Conservation (phyloP, 2,888 invertebrate species). For the Tipula helvola region DNA sequence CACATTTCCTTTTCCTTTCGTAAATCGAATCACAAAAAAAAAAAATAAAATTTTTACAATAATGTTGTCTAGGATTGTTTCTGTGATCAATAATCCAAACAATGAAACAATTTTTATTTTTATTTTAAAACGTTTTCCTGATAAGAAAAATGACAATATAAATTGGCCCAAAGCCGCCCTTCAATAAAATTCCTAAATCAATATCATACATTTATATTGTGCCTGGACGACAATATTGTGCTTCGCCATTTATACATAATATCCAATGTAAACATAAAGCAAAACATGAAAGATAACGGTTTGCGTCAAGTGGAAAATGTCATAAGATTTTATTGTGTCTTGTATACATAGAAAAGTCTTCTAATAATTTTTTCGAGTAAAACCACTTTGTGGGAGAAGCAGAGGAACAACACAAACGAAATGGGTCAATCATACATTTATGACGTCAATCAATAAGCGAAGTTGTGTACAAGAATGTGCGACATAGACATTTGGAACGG, state of each 20-base stretch:
- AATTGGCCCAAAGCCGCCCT: background rate
- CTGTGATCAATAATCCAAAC: background rate
- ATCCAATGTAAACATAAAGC: no score
- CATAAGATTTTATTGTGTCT: background rate
- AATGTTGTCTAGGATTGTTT: no score
- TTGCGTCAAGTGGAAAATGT: background rate
- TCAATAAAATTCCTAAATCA: background rate
- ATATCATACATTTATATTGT: background rate
- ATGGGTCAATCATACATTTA: background rate
- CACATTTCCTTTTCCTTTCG: no score
- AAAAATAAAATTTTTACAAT: no score
- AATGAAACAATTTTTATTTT: no score
- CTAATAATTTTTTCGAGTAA: background rate
- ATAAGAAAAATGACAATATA: background rate
- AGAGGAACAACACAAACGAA: background rate
- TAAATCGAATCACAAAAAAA: no score
- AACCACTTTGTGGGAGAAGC: background rate
- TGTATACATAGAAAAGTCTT: background rate
- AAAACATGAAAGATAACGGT: background rate
- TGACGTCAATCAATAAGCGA: background rate
- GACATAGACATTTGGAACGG: background rate
- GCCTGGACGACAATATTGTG: background rate
- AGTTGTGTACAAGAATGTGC: background rate
- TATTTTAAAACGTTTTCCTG: background rate
- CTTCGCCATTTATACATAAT: no score